Base-by-base conservation (phyloP, 2,113 vertebrate species). In the Pyxicephalus adspersus region DNA sequence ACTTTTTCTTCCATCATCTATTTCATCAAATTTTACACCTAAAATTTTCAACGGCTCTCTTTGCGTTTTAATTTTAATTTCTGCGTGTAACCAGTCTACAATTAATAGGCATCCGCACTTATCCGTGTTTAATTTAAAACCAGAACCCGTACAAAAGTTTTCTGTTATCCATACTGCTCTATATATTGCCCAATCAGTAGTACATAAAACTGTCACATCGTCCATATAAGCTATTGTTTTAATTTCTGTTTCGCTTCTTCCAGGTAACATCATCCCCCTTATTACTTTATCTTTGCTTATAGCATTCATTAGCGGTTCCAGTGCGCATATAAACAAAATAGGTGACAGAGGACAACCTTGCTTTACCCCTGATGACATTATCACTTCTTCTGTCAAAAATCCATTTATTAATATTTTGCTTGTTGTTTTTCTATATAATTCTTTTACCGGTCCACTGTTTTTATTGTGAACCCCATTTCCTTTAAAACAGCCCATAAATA, bases 271-370 rank as follows among this genome's bases (percentile, higher is more conserved):
- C 3, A 61, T 1, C 1, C 29, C 55, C 15, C 22, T 22, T 1
- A 60, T 60, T 4, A 61, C 20, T 34, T 75, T 75, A 61, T 75
- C 55, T 5, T 19, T 75, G 0, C n/a, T 16, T 0, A 75, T 7
- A 1, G n/a, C 5, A 1, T 6, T 2, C 0, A 75, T 8, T 2
- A 61, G 26, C 1, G 72, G 72, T 15, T 75, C 72, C 11, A 75
- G 34, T 1, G 19, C 55, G 23, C 55, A 75, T 8, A 75, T 45
- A 31, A 75, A 75, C 7, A 75, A 15, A 9, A 75, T 45, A 3
- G 72, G 72, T 0, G 72, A 75, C 11, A 75, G 29, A 15, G 72
- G 72, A 13, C 55, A 75, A 1, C 72, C 72, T 31, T 75, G 72
- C 11, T n/a, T 58, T 5, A 75, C 55, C 1, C 54, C 55, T 25